These are phyloP conservation scores for Corythornis vintsioides DNA, from an alignment of 2,113 vertebrate species.

Conservation along the genomic window DNA sequence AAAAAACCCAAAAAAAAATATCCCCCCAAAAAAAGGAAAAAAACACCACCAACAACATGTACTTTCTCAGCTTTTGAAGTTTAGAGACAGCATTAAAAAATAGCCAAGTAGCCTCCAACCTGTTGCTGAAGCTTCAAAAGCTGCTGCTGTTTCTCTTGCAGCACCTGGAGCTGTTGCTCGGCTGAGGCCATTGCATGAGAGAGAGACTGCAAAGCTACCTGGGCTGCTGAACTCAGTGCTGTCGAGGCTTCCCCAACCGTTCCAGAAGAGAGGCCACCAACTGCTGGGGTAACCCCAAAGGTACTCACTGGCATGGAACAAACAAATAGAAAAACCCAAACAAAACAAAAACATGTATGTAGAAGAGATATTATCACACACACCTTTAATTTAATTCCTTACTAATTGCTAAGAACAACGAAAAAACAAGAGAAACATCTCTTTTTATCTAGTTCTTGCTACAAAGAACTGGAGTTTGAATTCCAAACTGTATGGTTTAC, in stretches of 20 bases:
- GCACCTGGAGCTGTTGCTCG: constrained; percentile 98
- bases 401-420: background rate
- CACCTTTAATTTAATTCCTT: background rate
- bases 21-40: background rate
- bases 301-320: constrained; percentile 91
- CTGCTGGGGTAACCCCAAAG: constrained; percentile 93
- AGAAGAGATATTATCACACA: constrained; percentile 13
- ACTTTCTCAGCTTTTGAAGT: constrained; percentile 78
- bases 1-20: background rate
- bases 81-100: constrained; percentile 80
- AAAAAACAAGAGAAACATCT: background rate
- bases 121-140: constrained; percentile 99
- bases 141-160: constrained; percentile 99
- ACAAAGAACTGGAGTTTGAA: background rate
- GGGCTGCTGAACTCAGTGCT: constrained; percentile 96
- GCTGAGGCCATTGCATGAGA: constrained; percentile 99
- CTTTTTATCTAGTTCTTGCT: background rate
- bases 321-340: constrained; percentile 35
- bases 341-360: constrained; percentile 23
- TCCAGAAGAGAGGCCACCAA: constrained; percentile 91
- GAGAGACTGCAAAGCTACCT: constrained; percentile 98
- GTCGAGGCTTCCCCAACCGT: constrained; percentile 95
- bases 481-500: background rate
- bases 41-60: background rate
- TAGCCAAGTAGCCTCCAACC: constrained; percentile 87